Evolutionary conservation across 2,797 vertebrate genomes (phyloP).

Genomic region (Lemur catta): DNA sequence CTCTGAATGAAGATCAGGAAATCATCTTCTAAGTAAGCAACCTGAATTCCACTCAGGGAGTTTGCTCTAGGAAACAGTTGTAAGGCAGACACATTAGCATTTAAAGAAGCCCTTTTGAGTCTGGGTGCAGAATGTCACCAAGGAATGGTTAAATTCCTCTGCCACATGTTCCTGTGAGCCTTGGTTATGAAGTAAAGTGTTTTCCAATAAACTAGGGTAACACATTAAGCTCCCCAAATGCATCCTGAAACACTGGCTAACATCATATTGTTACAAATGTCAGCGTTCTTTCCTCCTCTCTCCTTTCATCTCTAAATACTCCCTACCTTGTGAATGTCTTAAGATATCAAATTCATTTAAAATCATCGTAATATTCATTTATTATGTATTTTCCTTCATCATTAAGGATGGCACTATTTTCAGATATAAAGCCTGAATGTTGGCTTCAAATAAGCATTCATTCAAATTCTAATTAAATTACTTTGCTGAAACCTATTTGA

Average conservation of each 20-base stretch:
- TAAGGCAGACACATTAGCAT: conserved; percentile 76
- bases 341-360: conserved; percentile 47
- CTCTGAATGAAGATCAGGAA: conserved; percentile 76
- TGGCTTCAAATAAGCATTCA: conserved; percentile 62
- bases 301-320: neutral
- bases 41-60: conserved; percentile 67
- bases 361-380: conserved; percentile 30
- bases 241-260: neutral
- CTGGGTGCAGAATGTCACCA: conserved; percentile 55
- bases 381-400: conserved; percentile 47
- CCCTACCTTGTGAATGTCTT: neutral
- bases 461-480: conserved; percentile 73
- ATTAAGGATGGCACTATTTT: conserved; percentile 44
- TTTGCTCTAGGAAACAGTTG: conserved; percentile 45
- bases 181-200: neutral
- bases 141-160: conserved; percentile 72
- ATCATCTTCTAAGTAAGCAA: conserved; percentile 76
- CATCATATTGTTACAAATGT: neutral
- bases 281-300: neutral
- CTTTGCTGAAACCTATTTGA: conserved; percentile 63
- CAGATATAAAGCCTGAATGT: conserved; percentile 50
- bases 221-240: neutral
- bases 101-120: conserved; percentile 74
- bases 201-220: neutral
- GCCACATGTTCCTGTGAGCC: neutral